phyloP scores from a whole-genome alignment of 2,113 vertebrate genomes.

The Antechinus stuartii region DNA sequence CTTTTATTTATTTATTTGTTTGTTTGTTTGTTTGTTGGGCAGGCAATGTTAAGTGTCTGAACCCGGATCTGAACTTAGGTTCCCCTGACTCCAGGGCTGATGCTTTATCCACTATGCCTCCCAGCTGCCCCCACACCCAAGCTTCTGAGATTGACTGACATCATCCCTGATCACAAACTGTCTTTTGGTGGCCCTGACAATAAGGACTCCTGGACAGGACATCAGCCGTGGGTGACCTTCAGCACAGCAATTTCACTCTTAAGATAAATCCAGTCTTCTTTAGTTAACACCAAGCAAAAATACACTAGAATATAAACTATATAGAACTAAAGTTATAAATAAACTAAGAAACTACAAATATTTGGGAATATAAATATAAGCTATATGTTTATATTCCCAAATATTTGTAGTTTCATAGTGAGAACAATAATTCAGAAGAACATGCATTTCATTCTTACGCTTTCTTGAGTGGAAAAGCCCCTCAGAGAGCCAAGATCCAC shows the following conservation, averaged over 20 bases:
- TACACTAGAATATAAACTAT: neutral
- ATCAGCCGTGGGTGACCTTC: too few species aligned
- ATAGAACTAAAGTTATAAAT: too few species aligned
- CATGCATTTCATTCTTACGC: neutral
- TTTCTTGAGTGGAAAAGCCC: neutral
- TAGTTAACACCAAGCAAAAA: neutral
- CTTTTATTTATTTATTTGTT: too few species aligned
- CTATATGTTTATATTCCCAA: neutral
- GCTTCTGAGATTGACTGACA: neutral
- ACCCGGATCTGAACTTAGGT: too few species aligned
- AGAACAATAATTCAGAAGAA: neutral
- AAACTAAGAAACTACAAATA: too few species aligned
- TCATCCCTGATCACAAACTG: neutral
- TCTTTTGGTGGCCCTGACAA: neutral
- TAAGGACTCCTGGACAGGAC: neutral
- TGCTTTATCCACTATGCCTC: too few species aligned
- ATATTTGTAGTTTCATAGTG: neutral
- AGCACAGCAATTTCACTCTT: neutral
- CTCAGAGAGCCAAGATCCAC: neutral
- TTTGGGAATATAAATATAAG: too few species aligned
- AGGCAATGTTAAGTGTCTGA: too few species aligned
- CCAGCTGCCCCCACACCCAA: neutral
- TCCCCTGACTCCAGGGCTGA: too few species aligned
- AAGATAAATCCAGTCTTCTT: neutral
- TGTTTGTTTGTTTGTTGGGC: too few species aligned